phyloP scores from a whole-genome alignment of 2,888 invertebrate genomes.

The Xestia c-nigrum region DNA sequence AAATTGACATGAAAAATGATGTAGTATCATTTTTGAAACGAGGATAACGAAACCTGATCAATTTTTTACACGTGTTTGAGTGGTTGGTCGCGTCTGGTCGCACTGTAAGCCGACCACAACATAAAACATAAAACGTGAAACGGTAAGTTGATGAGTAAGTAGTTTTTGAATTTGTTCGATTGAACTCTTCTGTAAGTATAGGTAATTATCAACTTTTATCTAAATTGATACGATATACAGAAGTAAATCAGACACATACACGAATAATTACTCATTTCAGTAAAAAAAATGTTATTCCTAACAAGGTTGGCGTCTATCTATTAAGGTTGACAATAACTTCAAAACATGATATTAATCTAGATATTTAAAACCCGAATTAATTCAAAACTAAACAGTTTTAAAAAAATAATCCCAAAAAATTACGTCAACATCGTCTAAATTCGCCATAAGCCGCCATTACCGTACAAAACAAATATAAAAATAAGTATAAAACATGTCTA shows the following conservation, averaged over 20 bases:
- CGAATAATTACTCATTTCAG: background rate
- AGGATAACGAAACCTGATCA: slow-evolving; percentile 27
- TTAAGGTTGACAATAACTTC: background rate
- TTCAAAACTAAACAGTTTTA: slow-evolving; percentile 2
- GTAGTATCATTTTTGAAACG: slow-evolving; percentile 40
- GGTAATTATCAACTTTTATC: background rate
- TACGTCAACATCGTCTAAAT: slow-evolving; percentile 29
- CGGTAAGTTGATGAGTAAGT: background rate
- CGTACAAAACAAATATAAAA: slow-evolving; percentile 46
- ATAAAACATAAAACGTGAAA: slow-evolving; percentile 3
- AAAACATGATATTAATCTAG: background rate
- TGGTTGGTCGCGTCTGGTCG: slow-evolving; percentile 27
- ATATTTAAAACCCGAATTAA: background rate
- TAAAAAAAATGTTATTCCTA: background rate
- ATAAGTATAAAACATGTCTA: slow-evolving; percentile 57
- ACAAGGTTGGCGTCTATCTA: background rate
- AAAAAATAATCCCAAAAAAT: slow-evolving; percentile 30
- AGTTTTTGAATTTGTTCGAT: too few relatives aligned
- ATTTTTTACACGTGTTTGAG: slow-evolving; percentile 27
- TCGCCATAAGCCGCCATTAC: slow-evolving; percentile 31
- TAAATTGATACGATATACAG: background rate
- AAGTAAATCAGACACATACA: background rate
- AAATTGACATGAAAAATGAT: slow-evolving; percentile 59
- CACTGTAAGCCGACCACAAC: background rate
- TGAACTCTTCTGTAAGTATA: background rate